Evolutionary conservation across 2,888 invertebrate genomes (phyloP).

Genomic region (Villa cingulata): DNA sequence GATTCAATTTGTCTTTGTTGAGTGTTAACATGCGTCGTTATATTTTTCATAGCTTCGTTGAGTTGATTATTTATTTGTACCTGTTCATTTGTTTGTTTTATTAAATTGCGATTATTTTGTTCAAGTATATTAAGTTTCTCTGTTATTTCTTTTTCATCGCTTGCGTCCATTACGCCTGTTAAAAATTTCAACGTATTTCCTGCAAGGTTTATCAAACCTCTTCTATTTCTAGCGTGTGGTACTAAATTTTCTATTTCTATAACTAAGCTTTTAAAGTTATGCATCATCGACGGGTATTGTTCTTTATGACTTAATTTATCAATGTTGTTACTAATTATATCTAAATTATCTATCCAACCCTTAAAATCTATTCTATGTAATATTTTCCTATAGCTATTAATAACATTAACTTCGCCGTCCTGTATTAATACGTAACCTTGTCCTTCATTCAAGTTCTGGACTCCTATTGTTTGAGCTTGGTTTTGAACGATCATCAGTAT

Average conservation of each 20-base stretch:
- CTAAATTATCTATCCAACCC: constrained; percentile 1
- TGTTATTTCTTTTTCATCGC: constrained; percentile 3
- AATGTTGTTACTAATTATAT: constrained; percentile 2
- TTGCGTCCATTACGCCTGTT: constrained; percentile 3
- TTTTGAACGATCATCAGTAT: too few relatives aligned
- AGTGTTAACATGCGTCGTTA: constrained; percentile 3
- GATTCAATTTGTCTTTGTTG: constrained; percentile 3
- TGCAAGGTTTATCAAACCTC: constrained; percentile 1
- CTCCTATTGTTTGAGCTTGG: not conserved
- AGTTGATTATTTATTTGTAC: constrained; percentile 4
- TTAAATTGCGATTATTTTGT: too few relatives aligned
- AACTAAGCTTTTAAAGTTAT: constrained; percentile 1
- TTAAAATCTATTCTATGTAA: constrained; percentile 2
- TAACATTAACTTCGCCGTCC: constrained; percentile 1
- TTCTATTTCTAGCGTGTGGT: not conserved
- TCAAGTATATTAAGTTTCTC: not conserved
- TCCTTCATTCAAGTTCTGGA: constrained; percentile 1
- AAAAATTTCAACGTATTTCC: too few relatives aligned
- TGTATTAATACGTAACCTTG: constrained; percentile 1
- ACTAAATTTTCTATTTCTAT: not conserved
- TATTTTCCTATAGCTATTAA: constrained; percentile 2
- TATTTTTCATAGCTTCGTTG: constrained; percentile 3
- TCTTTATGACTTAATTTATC: constrained; percentile 1
- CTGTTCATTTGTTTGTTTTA: too few relatives aligned
- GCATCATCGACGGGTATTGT: constrained; percentile 1